A percentile compares a stretch with the other conserved stretches of the same genome.
Evolutionary conservation across 2,113 vertebrate genomes (phyloP).

Genomic region (Ceyx margarethae): DNA sequence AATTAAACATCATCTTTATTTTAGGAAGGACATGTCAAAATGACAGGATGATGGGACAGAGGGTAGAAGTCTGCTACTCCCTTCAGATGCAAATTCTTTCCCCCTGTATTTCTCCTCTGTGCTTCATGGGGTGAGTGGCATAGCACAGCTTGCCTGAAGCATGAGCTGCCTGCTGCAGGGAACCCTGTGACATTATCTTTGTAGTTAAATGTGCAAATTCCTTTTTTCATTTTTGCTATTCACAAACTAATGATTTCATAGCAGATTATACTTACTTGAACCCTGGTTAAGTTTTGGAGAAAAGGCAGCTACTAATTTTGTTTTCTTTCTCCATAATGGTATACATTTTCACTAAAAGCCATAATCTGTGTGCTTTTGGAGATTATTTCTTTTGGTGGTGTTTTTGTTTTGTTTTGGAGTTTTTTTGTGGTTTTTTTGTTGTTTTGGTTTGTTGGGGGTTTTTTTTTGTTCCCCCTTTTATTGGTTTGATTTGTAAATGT

Average conservation of each 20-base stretch:
- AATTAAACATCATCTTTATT: not conserved
- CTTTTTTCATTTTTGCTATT: not conserved
- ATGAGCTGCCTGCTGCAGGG: not conserved
- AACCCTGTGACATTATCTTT: not conserved
- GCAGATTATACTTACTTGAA: not conserved
- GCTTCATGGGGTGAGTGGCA: not conserved
- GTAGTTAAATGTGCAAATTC: not conserved
- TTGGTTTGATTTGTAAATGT: conserved; percentile 51
- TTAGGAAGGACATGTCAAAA: conserved; percentile 2
- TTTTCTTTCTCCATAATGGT: not conserved
- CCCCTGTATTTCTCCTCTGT: not conserved
- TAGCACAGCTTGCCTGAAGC: not conserved
- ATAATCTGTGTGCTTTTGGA: not conserved
- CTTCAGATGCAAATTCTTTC: conserved; percentile 53
- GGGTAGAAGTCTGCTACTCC: not conserved
- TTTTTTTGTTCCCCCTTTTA: not conserved
- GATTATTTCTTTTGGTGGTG: not conserved
- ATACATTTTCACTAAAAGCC: not conserved
- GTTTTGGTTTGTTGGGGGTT: too few relatives aligned
- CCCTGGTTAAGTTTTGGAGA: not conserved
- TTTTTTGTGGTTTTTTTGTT: not conserved
- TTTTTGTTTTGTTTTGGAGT: too few relatives aligned
- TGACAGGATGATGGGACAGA: not conserved
- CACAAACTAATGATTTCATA: not conserved
- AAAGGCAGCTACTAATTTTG: not conserved